Evolutionary conservation across 2,797 vertebrate species (phyloP).

Genomic region (Malacoctenus gilli): DNA sequence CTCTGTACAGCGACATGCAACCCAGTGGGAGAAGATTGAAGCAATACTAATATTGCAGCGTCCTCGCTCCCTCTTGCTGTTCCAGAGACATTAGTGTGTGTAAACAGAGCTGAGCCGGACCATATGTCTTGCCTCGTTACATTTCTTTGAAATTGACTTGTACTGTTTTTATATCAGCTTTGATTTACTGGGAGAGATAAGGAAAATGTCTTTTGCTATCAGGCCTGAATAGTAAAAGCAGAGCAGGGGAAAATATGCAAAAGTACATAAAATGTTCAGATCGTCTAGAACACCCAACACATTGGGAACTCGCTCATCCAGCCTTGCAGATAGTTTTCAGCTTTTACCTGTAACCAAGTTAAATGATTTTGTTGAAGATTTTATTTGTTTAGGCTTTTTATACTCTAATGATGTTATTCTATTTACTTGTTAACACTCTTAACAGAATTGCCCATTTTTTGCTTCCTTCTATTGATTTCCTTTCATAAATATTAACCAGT

Average conservation of each 20-base stretch:
- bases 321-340: too few relatives aligned
- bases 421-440: too few relatives aligned
- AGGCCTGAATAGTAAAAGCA: constrained; percentile 13
- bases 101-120: constrained; percentile 22
- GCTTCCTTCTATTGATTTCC: too few relatives aligned
- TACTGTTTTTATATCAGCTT: constrained; percentile 28
- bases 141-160: constrained; percentile 5
- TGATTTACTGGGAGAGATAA: constrained; percentile 28
- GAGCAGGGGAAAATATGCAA: too few relatives aligned
- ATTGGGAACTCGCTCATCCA: too few relatives aligned
- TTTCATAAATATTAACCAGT: too few relatives aligned
- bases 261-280: neutral
- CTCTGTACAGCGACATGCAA: constrained; percentile 26
- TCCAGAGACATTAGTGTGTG: constrained; percentile 26
- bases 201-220: constrained; percentile 1
- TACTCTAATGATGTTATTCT: too few relatives aligned
- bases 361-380: too few relatives aligned
- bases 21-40: constrained; percentile 32
- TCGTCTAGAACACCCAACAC: too few relatives aligned
- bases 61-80: constrained; percentile 22
- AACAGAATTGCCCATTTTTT: too few relatives aligned
- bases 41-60: constrained; percentile 24
- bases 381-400: too few relatives aligned
- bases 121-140: constrained; percentile 3
- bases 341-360: too few relatives aligned